Evolutionary conservation across 2,888 invertebrate species (phyloP).

Genomic region (Toxonevra muliebris): DNA sequence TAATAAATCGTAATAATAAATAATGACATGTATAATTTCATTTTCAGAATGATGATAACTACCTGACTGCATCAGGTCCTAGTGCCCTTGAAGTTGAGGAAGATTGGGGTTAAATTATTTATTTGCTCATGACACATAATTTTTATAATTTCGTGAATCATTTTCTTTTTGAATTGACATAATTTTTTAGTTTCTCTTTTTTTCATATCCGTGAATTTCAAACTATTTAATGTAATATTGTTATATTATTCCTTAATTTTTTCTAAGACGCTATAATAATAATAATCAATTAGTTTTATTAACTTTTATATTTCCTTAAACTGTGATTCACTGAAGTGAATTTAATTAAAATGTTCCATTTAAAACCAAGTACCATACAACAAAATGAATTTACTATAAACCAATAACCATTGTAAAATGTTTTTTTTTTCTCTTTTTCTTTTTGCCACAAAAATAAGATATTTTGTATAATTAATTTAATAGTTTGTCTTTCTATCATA

Average conservation of each 20-base stretch:
- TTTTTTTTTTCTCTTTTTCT: no score
- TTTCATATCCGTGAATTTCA: slow-evolving; percentile 29
- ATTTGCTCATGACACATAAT: not conserved
- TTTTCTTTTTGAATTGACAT: not conserved
- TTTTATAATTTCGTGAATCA: not conserved
- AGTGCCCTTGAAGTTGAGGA: slow-evolving; percentile 49
- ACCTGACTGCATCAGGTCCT: slow-evolving; percentile 36
- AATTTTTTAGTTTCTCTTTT: slow-evolving; percentile 14
- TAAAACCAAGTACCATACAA: no score
- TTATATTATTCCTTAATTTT: no score
- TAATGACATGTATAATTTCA: not conserved
- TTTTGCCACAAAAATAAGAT: no score
- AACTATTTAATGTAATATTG: slow-evolving; percentile 24
- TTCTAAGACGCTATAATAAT: no score
- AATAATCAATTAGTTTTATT: slow-evolving; percentile 10
- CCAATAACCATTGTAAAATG: no score
- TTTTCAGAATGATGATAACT: slow-evolving; percentile 41
- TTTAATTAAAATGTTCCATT: no score
- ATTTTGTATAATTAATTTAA: no score
- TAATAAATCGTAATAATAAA: no score
- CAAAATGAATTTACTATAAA: no score
- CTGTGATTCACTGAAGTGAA: no score
- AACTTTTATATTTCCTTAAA: slow-evolving; percentile 6
- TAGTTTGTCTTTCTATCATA: no score
- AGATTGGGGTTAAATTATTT: slow-evolving; percentile 42